A percentile compares a stretch with the other conserved stretches of the same genome.
phyloP scores from a whole-genome alignment of 2,888 invertebrate species.

The Mycalesis mineus region DNA sequence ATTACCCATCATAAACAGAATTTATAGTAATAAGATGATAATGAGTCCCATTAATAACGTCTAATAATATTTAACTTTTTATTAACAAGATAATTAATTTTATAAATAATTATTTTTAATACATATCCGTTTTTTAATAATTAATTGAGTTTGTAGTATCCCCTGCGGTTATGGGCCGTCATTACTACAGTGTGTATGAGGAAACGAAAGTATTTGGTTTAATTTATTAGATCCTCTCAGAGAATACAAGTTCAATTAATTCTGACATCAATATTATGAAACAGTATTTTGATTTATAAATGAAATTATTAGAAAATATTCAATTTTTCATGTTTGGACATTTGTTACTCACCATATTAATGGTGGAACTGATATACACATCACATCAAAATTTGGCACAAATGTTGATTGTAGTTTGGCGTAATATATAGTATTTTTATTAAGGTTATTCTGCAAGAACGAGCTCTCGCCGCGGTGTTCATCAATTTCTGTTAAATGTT shows the following conservation, averaged over 20 bases:
- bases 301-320: background rate
- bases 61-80: background rate
- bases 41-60: background rate
- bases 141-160: background rate
- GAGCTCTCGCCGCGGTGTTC: too few relatives aligned
- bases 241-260: background rate
- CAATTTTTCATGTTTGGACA: too few relatives aligned
- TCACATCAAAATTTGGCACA: too few relatives aligned
- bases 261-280: background rate
- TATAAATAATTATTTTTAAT: constrained; percentile 1
- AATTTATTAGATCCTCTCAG: background rate
- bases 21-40: background rate
- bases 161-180: background rate
- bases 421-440: too few relatives aligned
- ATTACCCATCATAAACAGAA: background rate
- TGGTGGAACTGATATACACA: too few relatives aligned
- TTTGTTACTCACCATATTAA: too few relatives aligned
- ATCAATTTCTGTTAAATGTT: too few relatives aligned
- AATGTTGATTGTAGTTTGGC: too few relatives aligned
- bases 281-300: background rate
- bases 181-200: background rate
- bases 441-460: too few relatives aligned
- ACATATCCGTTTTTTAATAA: background rate
- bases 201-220: background rate
- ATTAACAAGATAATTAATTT: background rate